Base-by-base conservation (phyloP, 1,140 invertebrate species). In the Calycopis cecrops region DNA sequence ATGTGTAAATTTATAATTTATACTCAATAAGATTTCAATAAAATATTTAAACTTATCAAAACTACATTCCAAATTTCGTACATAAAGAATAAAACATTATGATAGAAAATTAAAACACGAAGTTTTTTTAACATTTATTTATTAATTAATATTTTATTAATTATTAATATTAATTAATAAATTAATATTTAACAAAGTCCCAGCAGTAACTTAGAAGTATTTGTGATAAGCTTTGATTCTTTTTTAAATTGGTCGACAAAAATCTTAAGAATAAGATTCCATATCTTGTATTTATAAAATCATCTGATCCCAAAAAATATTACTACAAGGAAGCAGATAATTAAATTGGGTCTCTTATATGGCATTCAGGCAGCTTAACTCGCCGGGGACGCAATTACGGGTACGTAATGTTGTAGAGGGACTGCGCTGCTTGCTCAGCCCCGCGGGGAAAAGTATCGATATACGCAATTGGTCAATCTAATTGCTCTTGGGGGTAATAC, bases 281-380 rank as follows among this genome's bases (percentile, higher is more conserved):
- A 44, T 44, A 44, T 44, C 40, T 9, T 16, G 9, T 17, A 44
- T 44, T 44, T 16, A 44, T 6, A 28, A 28, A 44, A 44, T 16
- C 9, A 16, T 44, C 40, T 17, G 40, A 44, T 18, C 14, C 12
- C 14, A 16, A 44, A 44, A 28, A 28, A 3, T 28, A 28, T 28
- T 28, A 44, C 40, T 44, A 16, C 4, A 17, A 44, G 40, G 40
- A 17, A 44, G 21, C 14, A 17, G 40, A 44, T 44, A 44, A 44
- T 44, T 14, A 44, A 44, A 44, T 44, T 17, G 40, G 17, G 40
- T 16, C 40, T 44, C 17, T 37, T 44, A 28, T 44, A 44, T 14
- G 40, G 40, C 40, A 44, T 44, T 44, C 40, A 44, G 40, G 40
- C 40, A 44, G 40, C 40, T 44, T 8, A 8, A 40, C 14, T 44